phyloP scores from a whole-genome alignment of 2,797 vertebrate species.

The Trematomus bernacchii region DNA sequence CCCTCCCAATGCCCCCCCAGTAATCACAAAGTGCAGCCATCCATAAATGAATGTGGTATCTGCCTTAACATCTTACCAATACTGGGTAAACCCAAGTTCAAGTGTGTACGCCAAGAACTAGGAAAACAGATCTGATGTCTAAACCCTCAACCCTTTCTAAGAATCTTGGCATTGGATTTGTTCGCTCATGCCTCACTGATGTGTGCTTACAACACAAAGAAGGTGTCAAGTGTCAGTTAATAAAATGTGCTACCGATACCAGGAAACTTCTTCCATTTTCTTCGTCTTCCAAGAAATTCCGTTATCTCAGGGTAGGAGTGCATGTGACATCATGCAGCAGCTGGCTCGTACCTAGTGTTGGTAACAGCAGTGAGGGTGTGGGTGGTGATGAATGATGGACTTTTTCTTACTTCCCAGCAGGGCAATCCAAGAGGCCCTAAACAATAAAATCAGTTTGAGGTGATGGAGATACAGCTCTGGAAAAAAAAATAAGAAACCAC shows the following conservation, averaged over 20 bases:
- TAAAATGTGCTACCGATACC: not conserved
- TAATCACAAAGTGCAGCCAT: slow-evolving; percentile 80
- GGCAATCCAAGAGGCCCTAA: not conserved
- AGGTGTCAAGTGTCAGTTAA: slow-evolving; percentile 16
- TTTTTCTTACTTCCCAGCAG: not conserved
- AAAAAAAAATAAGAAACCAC: too few relatives aligned
- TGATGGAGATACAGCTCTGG: not conserved
- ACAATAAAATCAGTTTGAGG: not conserved
- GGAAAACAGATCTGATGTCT: slow-evolving; percentile 50
- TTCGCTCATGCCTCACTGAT: slow-evolving; percentile 46
- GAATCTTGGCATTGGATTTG: slow-evolving; percentile 41
- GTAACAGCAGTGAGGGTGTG: not conserved
- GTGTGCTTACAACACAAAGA: slow-evolving; percentile 8
- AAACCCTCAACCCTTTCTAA: slow-evolving; percentile 20
- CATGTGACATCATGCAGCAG: slow-evolving; percentile 7
- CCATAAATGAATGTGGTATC: slow-evolving; percentile 76
- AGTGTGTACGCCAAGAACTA: slow-evolving; percentile 30
- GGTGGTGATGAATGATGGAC: not conserved
- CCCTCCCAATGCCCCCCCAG: slow-evolving; percentile 61
- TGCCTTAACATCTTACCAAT: slow-evolving; percentile 75
- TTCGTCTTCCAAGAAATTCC: not conserved
- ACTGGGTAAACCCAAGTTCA: slow-evolving; percentile 68
- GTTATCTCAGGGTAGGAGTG: not conserved
- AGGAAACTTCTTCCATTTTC: slow-evolving; percentile 4
- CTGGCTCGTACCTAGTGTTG: not conserved